These are phyloP conservation scores for human (Homo sapiens) DNA, from an alignment of 2,113 vertebrate species.

Conservation along the genomic window GRCh38 chr2:164157501-164158000, in stretches of 20 bases:
- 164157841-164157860: not conserved
- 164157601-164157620: not conserved
- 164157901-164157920: not conserved
- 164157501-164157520: not conserved
- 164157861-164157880: not conserved
- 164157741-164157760: not conserved
- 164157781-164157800: not conserved
- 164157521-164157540: not conserved
- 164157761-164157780: not conserved
- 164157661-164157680: not conserved
- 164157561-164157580: not conserved
- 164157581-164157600: not conserved
- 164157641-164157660: not conserved
- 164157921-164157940: not conserved
- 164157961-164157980: not conserved
- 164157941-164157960: not conserved
- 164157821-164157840: not conserved
- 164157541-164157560: not conserved
- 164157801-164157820: not conserved
- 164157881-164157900: not conserved
- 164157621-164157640: not conserved
- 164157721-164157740: not conserved
- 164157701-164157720: not conserved
- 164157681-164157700: not conserved
- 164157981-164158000: not conserved